Conservation (phyloP, 1,140 invertebrate genomes). For the Eumeta japonica region DNA sequence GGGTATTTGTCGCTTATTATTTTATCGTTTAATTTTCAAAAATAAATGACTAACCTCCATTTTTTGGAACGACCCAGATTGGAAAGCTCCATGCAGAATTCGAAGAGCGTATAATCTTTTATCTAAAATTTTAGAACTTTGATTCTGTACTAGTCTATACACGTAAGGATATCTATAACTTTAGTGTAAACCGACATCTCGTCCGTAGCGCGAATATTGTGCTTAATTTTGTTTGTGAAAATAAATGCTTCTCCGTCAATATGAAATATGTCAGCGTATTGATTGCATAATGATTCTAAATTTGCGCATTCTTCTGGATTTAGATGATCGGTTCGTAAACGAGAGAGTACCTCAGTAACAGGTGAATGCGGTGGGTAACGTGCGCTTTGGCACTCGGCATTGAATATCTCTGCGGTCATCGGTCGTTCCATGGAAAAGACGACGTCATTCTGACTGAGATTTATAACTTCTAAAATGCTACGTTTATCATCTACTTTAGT, state of each 20-base stretch:
- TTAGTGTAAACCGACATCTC: conserved; percentile 7
- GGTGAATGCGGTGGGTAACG: too few species aligned
- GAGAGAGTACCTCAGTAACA: background rate
- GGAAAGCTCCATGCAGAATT: conserved; percentile 16
- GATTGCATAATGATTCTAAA: conserved; percentile 1
- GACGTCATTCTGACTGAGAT: background rate
- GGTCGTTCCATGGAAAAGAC: too few species aligned
- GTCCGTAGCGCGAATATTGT: conserved; percentile 5
- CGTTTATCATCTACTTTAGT: conserved; percentile 1
- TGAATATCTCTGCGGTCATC: background rate
- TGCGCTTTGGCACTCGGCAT: background rate
- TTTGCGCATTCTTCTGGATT: conserved; percentile 6
- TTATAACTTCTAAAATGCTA: conserved; percentile 2
- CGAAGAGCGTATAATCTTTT: too few species aligned
- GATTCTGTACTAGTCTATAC: conserved; percentile 5
- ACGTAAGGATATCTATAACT: conserved; percentile 8
- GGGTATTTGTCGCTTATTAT: conserved; percentile 43
- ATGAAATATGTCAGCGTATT: conserved; percentile 6
- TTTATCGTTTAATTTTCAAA: conserved; percentile 27
- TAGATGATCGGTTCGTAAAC: conserved; percentile 5
- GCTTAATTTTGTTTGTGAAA: conserved; percentile 8
- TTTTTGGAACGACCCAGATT: conserved; percentile 15
- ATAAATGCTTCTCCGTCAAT: conserved; percentile 4
- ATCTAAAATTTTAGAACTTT: conserved; percentile 8
- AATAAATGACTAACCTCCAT: conserved; percentile 32